phyloP scores from a whole-genome alignment of 2,113 vertebrate genomes.

The Pseudopodoces humilis region DNA sequence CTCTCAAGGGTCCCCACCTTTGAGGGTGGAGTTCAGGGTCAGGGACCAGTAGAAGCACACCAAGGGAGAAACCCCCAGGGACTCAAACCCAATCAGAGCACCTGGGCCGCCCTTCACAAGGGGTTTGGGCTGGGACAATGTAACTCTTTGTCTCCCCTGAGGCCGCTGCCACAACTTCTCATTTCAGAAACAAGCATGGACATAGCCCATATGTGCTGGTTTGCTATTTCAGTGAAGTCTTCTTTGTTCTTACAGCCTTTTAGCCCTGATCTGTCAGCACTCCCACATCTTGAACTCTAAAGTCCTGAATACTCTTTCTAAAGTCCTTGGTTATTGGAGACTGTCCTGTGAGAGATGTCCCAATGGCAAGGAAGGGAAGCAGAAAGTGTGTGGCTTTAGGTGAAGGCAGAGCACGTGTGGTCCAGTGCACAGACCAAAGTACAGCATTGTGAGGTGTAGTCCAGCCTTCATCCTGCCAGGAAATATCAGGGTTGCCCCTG shows the following conservation, averaged over 20 bases:
- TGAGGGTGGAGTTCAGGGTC: too few species aligned
- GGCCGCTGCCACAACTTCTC: too few species aligned
- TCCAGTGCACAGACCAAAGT: fast-evolving
- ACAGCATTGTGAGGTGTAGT: not conserved
- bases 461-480: not conserved
- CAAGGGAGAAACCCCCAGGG: too few species aligned
- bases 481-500: not conserved
- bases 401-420: fast-evolving
- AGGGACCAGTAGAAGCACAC: too few species aligned
- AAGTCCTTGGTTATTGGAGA: not conserved
- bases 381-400: not conserved
- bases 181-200: fast-evolving
- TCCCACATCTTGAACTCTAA: not conserved
- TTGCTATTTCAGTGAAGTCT: not conserved
- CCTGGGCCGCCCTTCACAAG: too few species aligned
- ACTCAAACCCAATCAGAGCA: too few species aligned
- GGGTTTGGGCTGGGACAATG: too few species aligned
- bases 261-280: not conserved
- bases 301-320: not conserved
- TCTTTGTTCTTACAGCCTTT: not conserved
- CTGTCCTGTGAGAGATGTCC: not conserved
- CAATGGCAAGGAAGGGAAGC: not conserved
- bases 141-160: too few species aligned
- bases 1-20: too few species aligned
- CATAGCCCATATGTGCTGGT: fast-evolving